phyloP scores from a whole-genome alignment of 1,140 invertebrate genomes.

The Hesperophylax magnus region DNA sequence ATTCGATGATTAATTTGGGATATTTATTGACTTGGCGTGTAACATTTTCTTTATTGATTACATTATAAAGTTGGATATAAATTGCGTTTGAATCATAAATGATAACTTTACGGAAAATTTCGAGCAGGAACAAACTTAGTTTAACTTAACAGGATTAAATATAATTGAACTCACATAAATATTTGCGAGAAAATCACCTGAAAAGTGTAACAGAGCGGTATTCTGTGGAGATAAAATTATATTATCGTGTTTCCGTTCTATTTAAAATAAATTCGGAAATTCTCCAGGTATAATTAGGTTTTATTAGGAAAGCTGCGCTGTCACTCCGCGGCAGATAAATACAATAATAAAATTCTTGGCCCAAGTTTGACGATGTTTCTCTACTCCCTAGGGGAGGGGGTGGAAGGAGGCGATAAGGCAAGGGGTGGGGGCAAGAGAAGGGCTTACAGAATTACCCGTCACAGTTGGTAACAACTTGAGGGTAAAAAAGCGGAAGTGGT shows the following conservation, averaged over 20 bases:
- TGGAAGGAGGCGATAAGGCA: neutral
- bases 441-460: conserved; percentile 29
- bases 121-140: conserved; percentile 3
- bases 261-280: conserved; percentile 33
- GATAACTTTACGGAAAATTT: no score
- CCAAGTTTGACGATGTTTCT: conserved; percentile 21
- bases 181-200: neutral
- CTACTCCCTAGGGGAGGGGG: neutral
- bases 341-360: conserved; percentile 34
- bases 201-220: conserved; percentile 18
- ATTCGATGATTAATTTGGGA: no score
- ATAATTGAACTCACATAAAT: conserved; percentile 25
- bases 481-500: conserved; percentile 1
- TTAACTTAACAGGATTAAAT: conserved; percentile 1
- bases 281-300: conserved; percentile 35
- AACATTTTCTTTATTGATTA: no score
- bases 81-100: no score
- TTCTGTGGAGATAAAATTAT: conserved; percentile 6
- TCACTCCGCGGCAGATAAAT: conserved; percentile 9
- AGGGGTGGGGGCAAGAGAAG: neutral
- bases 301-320: conserved; percentile 35
- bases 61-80: no score
- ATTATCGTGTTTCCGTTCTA: conserved; percentile 20
- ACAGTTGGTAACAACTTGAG: conserved; percentile 32
- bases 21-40: no score